Evolutionary conservation across 2,888 invertebrate species (phyloP), one percentile per base, ranked within the genome.

Genomic region (Petrolisthes cinctipes): DNA sequence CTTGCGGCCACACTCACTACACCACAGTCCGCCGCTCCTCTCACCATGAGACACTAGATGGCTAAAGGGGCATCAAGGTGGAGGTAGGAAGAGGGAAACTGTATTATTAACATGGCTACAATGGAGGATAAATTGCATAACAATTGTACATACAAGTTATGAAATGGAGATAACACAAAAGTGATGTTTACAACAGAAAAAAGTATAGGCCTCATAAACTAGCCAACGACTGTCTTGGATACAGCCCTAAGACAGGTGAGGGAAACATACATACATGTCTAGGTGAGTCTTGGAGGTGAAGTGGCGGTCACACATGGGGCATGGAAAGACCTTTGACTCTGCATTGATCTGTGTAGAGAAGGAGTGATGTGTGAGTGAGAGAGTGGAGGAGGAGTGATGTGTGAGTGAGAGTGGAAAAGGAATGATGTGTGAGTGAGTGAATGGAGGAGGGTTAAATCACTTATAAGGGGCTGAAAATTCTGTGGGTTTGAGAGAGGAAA

Each of bases 301-400:
- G n/a, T 23, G 78, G 51, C 87, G 79, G 53, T 87, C 87, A 75
- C 87, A 87, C 66, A 84, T 80, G 7, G 84, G 75, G 37, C 87
- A 87, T 11, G 80, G 84, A 51, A 81, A 53, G 23, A 37, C 61
- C 80, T 84, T 84, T 37, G 68, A 83, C 51, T 84, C 87, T 75
- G 54, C 57, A 54, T 87, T 79, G 17, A 84, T 75, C 87, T 87
- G 87, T 17, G 66, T 20, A 83, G n/a, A 61, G 9, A n/a, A 71
- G 66, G 66, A 17, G 20, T 4, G 23, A 37, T 17, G 37, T 37
- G 37, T 37, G 37, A 37, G 37, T 37, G 37, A 37, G 37, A 37
- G 2, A 37, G 2, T 37, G 37, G 37, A 37, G 37, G 37, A 37
- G 37, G 37, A 37, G 2, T 37, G 2, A 37, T 37, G 37, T 37